A percentile compares a stretch with the other conserved stretches of the same genome.
phyloP scores from a whole-genome alignment of 2,797 vertebrate species.

The Pseudochirops cupreus region DNA sequence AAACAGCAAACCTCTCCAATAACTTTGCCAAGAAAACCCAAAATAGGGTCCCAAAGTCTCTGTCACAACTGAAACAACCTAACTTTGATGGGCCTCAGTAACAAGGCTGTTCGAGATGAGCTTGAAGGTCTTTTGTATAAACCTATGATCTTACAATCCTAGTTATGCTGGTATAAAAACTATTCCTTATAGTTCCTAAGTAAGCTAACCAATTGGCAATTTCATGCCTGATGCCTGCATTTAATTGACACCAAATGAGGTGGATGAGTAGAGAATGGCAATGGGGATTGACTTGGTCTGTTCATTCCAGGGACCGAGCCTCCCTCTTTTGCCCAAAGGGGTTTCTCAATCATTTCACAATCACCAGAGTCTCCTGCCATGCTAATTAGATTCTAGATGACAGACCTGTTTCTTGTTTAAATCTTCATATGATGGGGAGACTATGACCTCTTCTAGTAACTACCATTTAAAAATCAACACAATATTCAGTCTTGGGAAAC shows the following conservation, averaged over 20 bases:
- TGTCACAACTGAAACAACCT: neutral
- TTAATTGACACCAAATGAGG: neutral
- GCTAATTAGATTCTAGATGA: conserved; percentile 16
- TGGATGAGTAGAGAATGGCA: conserved; percentile 29
- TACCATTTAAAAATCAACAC: neutral
- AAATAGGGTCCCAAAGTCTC: neutral
- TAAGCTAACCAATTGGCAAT: neutral
- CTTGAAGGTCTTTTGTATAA: neutral
- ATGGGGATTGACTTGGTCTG: neutral
- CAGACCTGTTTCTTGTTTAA: neutral
- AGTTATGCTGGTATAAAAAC: neutral
- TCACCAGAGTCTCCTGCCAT: neutral
- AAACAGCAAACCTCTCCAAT: neutral
- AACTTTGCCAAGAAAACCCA: neutral
- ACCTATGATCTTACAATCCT: neutral
- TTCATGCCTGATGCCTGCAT: neutral
- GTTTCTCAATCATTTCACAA: neutral
- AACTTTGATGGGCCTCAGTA: neutral
- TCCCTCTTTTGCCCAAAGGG: neutral
- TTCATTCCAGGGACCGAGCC: neutral
- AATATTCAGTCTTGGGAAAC: neutral
- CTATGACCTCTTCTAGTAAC: neutral
- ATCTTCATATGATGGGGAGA: neutral
- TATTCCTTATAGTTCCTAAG: neutral
- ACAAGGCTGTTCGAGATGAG: neutral